A percentile compares a stretch with the other conserved stretches of the same genome.
Evolutionary conservation across 2,113 vertebrate species (phyloP).

Genomic region (Morone chrysops): DNA sequence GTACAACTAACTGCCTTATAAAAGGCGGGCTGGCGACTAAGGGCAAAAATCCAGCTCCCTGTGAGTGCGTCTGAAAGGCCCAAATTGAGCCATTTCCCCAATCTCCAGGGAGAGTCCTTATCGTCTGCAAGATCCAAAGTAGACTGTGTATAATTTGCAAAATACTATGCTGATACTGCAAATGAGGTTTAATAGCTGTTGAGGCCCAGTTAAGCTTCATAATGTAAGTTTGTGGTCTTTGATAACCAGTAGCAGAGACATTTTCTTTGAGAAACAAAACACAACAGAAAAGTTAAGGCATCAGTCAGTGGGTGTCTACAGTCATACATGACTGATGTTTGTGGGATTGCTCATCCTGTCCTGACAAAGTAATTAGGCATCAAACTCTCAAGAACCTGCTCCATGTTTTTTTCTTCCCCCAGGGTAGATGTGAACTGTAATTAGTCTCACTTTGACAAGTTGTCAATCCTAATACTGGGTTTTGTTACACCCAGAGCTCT

Average conservation of each 20-base stretch:
- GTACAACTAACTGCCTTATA: slow-evolving; percentile 53
- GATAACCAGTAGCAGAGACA: slow-evolving; percentile 76
- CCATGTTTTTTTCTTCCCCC: slow-evolving; percentile 41
- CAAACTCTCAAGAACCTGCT: slow-evolving; percentile 53
- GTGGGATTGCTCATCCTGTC: slow-evolving; percentile 73
- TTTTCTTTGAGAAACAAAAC: slow-evolving; percentile 51
- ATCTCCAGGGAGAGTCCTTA: slow-evolving; percentile 77
- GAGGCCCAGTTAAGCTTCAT: slow-evolving; percentile 78
- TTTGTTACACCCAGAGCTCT: slow-evolving; percentile 47
- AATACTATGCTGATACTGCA: slow-evolving; percentile 83
- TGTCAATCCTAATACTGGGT: slow-evolving; percentile 60
- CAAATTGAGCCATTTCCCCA: slow-evolving; percentile 81
- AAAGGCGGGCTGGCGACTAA: slow-evolving; percentile 64
- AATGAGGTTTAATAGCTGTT: slow-evolving; percentile 85
- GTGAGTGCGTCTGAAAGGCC: slow-evolving; percentile 77
- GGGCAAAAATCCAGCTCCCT: slow-evolving; percentile 68
- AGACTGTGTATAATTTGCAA: slow-evolving; percentile 83
- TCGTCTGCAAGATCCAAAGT: slow-evolving; percentile 77
- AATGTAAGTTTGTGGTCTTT: slow-evolving; percentile 75
- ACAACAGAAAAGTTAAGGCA: slow-evolving; percentile 47
- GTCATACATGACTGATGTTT: slow-evolving; percentile 69
- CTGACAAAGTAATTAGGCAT: slow-evolving; percentile 74
- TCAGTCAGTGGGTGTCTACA: slow-evolving; percentile 71
- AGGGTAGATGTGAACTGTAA: slow-evolving; percentile 61
- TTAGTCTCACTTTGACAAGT: slow-evolving; percentile 75